These are phyloP conservation scores for Orcinus orca DNA, from an alignment of 2,113 vertebrate species.

Conservation along the genomic window DNA sequence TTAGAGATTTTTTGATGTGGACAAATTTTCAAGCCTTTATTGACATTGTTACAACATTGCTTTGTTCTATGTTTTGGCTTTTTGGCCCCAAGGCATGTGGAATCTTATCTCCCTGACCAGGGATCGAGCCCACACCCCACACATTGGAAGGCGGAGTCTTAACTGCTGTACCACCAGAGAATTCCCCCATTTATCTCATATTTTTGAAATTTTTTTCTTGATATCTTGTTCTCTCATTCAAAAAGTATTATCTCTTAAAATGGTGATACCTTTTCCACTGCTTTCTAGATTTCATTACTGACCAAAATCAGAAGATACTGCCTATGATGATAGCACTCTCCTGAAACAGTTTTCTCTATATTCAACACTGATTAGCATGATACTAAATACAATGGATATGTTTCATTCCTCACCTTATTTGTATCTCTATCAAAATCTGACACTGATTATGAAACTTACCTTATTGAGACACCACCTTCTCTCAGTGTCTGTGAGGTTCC, in stretches of 20 bases:
- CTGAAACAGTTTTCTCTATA: not conserved
- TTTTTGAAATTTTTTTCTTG: not conserved
- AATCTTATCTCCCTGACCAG: too few species aligned
- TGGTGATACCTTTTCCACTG: not conserved
- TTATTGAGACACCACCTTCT: not conserved
- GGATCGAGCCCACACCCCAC: too few species aligned
- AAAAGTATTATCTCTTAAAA: not conserved
- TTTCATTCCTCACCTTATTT: not conserved
- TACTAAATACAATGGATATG: not conserved
- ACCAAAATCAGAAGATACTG: not conserved
- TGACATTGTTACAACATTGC: too few species aligned
- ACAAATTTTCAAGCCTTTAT: too few species aligned
- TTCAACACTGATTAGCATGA: not conserved
- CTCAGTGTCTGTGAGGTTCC: not conserved
- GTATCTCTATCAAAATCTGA: not conserved
- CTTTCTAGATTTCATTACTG: not conserved
- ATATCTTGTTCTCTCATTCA: not conserved
- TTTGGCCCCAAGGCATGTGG: too few species aligned
- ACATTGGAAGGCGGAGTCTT: too few species aligned
- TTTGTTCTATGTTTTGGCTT: too few species aligned
- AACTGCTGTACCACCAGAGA: too few species aligned
- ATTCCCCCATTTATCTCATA: not conserved
- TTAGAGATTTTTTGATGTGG: too few species aligned
- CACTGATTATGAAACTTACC: not conserved
- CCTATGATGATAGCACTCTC: not conserved